Base-by-base conservation (phyloP, 2,113 vertebrate genomes). In the Epinephelus fuscoguttatus region DNA sequence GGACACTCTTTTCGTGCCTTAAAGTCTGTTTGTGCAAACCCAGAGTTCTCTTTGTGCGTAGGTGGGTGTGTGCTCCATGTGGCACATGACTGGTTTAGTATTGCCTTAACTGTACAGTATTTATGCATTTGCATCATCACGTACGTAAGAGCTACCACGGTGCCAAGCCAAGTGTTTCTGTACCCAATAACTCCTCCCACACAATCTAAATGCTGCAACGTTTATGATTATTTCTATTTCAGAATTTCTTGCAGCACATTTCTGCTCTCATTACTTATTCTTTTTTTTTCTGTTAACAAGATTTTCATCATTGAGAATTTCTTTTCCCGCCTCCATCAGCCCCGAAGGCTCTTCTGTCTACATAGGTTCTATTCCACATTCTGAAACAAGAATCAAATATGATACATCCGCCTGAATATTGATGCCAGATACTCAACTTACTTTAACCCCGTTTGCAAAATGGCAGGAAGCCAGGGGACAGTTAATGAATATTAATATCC, bases 71-170 rank as follows among this genome's bases (percentile, higher is more conserved):
- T 57, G 61, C 53, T 82, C 59, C 63, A 76, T 83, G 42, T 81
- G 80, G 53, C 76, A 85, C 81, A 63, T 82, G 75, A 82, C 53
- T 89, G 66, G 80, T 2, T 70, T 60, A 37, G 18, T 18, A 72
- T 75, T 70, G 52, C 64, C 75, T 80, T 19, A 10, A n/a, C 55
- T 72, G 56, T 33, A 66, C 68, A 68, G 60, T 81, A 72, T 30
- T 55, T 25, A 59, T 70, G 68, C 76, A 70, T 83, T 86, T 89
- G 79, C 88, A 90, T 90, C 88, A 90, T 3, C 27, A 30, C 18
- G 53, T 69, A 88, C 87, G 92, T 88, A 87, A 89, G 80, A 61
- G 4, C 42, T 14, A 70, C 17, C 45, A 42, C 27, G 2, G 2
- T 61, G 78, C 56, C 73, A 62, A 71, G 78, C 75, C 67, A 85